These are phyloP conservation scores for Diadema setosum DNA, from an alignment of 35 echinoderm and acorn worm species.

Conservation along the genomic window DNA sequence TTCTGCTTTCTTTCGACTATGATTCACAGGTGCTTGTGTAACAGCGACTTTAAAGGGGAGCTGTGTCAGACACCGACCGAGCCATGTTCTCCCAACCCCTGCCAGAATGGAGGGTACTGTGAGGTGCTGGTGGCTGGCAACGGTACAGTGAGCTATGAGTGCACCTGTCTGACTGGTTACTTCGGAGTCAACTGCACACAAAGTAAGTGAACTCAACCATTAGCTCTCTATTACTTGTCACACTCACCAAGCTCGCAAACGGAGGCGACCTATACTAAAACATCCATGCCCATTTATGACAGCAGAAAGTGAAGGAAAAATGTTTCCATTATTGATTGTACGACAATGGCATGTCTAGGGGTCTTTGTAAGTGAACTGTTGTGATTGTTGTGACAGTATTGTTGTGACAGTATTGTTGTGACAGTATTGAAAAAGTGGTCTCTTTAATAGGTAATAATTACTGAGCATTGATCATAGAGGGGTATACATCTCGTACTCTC, in stretches of 20 bases:
- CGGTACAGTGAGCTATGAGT: background rate
- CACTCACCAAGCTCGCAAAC: too few relatives aligned
- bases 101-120: background rate
- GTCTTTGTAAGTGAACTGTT: background rate
- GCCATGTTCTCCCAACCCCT: background rate
- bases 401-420: background rate
- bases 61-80: background rate
- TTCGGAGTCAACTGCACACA: background rate
- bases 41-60: background rate
- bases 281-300: too few relatives aligned
- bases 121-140: background rate
- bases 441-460: too few relatives aligned
- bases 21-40: conserved; percentile 10
- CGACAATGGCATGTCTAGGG: too few relatives aligned
- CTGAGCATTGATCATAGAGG: too few relatives aligned
- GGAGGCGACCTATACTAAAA: too few relatives aligned
- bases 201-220: too few relatives aligned
- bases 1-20: too few relatives aligned
- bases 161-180: background rate
- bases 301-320: too few relatives aligned
- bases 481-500: too few relatives aligned
- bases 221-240: too few relatives aligned
- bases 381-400: background rate
- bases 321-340: too few relatives aligned
- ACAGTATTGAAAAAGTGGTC: background rate